Percentiles rank a stretch among this genome's conserved stretches.
phyloP scores from a whole-genome alignment of 2,113 vertebrate species.

The Cariama cristata region DNA sequence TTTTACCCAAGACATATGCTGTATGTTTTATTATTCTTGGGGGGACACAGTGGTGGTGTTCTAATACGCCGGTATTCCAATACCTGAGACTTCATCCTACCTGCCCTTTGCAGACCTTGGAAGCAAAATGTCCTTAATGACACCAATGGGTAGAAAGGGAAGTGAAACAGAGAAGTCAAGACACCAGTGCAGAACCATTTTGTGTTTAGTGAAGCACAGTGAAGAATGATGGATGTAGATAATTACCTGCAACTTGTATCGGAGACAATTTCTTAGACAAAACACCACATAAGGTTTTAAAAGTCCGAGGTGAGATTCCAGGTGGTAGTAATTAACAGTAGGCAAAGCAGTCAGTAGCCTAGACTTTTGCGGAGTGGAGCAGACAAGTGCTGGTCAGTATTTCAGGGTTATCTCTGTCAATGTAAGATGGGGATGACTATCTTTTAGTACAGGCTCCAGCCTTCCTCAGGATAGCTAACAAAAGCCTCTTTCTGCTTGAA shows the following conservation, averaged over 20 bases:
- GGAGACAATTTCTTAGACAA: not conserved
- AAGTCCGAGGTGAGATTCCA: slow-evolving; percentile 1
- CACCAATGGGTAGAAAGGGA: not conserved
- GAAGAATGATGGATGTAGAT: slow-evolving; percentile 44
- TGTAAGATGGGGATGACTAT: not conserved
- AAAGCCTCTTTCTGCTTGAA: not conserved
- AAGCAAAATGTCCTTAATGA: not conserved
- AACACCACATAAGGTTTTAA: not conserved
- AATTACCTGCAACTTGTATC: slow-evolving; percentile 40
- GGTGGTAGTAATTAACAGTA: not conserved
- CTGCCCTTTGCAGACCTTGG: slow-evolving; percentile 28
- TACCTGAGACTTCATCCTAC: not conserved
- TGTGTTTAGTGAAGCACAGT: not conserved
- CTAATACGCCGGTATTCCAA: not conserved
- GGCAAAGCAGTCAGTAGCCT: not conserved
- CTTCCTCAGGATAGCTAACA: not conserved
- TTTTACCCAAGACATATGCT: slow-evolving; percentile 53
- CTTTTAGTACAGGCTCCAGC: not conserved
- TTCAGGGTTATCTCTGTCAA: not conserved
- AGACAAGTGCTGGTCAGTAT: not conserved
- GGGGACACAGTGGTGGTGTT: not conserved
- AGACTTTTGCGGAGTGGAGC: not conserved
- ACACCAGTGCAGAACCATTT: not conserved
- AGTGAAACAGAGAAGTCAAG: not conserved
- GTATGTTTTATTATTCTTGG: slow-evolving; percentile 26